phyloP scores from a whole-genome alignment of 2,888 invertebrate species.

The Drosophila emarginata region DNA sequence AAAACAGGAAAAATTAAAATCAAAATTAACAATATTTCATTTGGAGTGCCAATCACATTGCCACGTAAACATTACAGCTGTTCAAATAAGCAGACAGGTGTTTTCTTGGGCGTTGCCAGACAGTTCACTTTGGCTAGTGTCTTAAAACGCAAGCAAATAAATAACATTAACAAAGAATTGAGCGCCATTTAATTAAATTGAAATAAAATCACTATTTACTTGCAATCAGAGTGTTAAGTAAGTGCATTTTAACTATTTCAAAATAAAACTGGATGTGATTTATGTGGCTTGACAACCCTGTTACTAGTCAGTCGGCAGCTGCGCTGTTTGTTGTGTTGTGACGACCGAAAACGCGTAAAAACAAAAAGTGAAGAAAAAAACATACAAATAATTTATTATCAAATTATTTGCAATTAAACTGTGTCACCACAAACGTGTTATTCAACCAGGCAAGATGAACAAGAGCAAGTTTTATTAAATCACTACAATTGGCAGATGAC shows the following conservation, averaged over 20 bases:
- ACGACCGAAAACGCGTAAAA: constrained; percentile 46
- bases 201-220: background rate
- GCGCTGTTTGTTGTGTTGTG: constrained; percentile 49
- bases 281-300: constrained; percentile 50
- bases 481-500: background rate
- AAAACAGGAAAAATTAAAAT: constrained; percentile 16
- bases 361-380: constrained; percentile 41
- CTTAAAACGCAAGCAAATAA: background rate
- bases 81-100: constrained; percentile 33
- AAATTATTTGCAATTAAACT: constrained; percentile 39
- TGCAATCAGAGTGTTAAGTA: background rate
- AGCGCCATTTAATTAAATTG: constrained; percentile 2
- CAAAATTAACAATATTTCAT: constrained; percentile 11
- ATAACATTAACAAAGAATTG: background rate
- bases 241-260: background rate
- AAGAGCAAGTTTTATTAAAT: constrained; percentile 11
- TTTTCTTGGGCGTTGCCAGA: constrained; percentile 51
- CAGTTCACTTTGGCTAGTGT: background rate
- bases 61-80: constrained; percentile 50
- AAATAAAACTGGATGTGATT: background rate
- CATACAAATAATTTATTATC: constrained; percentile 43
- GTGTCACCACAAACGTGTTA: constrained; percentile 25
- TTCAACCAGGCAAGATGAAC: constrained; percentile 31
- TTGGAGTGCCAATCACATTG: constrained; percentile 49
- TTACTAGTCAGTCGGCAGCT: constrained; percentile 47